A percentile compares a stretch with the other conserved stretches of the same genome.
Conservation (phyloP, 2,113 vertebrate species). For the Eptesicus fuscus region DNA sequence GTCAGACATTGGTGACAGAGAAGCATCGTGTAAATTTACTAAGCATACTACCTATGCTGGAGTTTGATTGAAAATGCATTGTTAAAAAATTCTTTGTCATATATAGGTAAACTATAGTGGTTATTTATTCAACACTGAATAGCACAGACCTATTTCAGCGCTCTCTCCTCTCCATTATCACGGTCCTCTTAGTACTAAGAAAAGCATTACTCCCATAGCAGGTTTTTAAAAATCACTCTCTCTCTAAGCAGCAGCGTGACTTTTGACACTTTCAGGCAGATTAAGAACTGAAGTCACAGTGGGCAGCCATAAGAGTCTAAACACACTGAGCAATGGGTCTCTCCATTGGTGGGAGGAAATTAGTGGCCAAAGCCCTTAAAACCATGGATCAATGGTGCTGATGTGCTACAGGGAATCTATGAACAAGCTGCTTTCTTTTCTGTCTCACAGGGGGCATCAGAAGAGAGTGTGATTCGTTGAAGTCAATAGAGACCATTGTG, state of each 20-base stretch:
- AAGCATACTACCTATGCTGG: not conserved
- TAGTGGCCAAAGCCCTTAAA: conserved; percentile 34
- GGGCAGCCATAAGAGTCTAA: conserved; percentile 37
- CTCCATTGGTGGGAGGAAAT: conserved; percentile 60
- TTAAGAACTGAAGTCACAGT: conserved; percentile 69
- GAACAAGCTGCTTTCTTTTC: conserved; percentile 58
- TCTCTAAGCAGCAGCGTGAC: conserved; percentile 57
- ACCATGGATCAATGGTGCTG: conserved; percentile 52
- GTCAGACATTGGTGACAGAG: not conserved
- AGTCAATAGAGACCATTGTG: conserved; percentile 39
- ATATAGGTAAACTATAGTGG: not conserved
- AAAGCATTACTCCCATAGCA: conserved; percentile 47
- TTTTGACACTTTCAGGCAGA: conserved; percentile 63
- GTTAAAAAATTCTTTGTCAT: conserved; percentile 13
- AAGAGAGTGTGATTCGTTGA: not conserved
- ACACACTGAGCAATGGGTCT: conserved; percentile 49
- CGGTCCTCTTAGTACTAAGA: conserved; percentile 26
- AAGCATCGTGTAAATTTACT: not conserved
- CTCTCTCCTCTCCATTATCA: conserved; percentile 13
- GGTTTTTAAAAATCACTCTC: conserved; percentile 6
- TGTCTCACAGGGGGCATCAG: conserved; percentile 44
- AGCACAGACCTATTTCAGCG: conserved; percentile 6
- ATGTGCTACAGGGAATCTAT: conserved; percentile 63
- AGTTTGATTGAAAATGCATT: not conserved
- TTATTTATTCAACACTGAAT: conserved; percentile 8